phyloP scores from a whole-genome alignment of 2,888 invertebrate genomes.

The Stenodera caucasica region DNA sequence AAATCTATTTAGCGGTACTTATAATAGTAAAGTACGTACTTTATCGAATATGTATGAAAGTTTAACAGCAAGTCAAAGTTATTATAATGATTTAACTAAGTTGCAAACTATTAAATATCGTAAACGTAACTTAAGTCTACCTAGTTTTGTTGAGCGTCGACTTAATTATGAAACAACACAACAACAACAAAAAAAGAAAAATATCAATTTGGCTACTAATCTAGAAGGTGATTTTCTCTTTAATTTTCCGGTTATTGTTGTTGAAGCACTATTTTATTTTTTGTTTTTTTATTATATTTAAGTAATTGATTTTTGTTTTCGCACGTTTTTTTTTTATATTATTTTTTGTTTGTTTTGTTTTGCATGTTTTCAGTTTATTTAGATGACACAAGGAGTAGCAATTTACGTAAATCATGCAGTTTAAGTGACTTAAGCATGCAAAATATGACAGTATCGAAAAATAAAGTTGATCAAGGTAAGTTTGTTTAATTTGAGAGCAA shows the following conservation, averaged over 20 bases:
- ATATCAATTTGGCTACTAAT: constrained; percentile 9
- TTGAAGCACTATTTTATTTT: background rate
- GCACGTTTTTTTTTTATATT: constrained; percentile 23
- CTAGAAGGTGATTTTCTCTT: constrained; percentile 28
- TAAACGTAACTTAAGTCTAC: constrained; percentile 65
- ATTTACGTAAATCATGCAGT: constrained; percentile 78
- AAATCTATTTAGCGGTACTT: constrained; percentile 65
- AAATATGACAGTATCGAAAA: constrained; percentile 46
- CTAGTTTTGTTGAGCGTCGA: constrained; percentile 45
- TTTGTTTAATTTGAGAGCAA: background rate
- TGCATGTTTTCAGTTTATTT: constrained; percentile 51
- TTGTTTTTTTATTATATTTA: constrained; percentile 1
- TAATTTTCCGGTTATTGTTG: background rate
- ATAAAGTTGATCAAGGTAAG: constrained; percentile 51
- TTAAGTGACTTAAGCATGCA: constrained; percentile 68
- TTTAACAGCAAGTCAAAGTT: constrained; percentile 60
- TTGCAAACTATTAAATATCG: constrained; percentile 58
- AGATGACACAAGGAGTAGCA: constrained; percentile 56
- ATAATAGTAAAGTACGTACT: constrained; percentile 62
- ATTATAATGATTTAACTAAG: constrained; percentile 56
- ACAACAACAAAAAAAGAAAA: constrained; percentile 24
- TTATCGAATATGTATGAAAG: constrained; percentile 73
- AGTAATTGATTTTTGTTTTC: constrained; percentile 8
- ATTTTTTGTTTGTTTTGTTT: constrained; percentile 39
- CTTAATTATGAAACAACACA: constrained; percentile 35